Evolutionary conservation across 2,797 vertebrate species (phyloP).

Genomic region (Hirundo rustica): DNA sequence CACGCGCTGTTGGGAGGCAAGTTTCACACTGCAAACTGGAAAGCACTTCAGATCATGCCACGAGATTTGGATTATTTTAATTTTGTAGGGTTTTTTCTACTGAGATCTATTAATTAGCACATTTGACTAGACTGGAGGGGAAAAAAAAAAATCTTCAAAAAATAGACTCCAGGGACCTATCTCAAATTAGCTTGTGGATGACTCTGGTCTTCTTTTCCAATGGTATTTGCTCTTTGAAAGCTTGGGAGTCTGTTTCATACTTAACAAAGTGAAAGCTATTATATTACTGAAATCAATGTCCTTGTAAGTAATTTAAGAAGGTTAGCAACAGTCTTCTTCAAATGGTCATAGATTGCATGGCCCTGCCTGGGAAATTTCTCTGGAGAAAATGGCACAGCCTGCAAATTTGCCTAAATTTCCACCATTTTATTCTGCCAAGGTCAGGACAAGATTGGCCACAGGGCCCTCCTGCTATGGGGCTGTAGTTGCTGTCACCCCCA

Average conservation of each 20-base stretch:
- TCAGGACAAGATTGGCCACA: background rate
- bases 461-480: background rate
- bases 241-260: background rate
- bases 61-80: background rate
- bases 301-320: background rate
- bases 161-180: background rate
- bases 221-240: background rate
- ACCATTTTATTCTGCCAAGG: background rate
- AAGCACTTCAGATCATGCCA: background rate
- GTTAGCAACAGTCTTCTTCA: background rate
- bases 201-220: constrained; percentile 5
- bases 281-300: background rate
- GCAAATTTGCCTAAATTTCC: background rate
- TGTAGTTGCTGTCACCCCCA: background rate
- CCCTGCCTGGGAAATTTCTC: background rate
- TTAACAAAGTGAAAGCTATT: background rate
- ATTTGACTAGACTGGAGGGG: background rate
- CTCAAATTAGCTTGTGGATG: constrained; percentile 1
- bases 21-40: background rate
- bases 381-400: background rate
- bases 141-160: background rate
- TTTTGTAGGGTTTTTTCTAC: background rate
- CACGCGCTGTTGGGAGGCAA: background rate
- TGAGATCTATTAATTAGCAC: constrained; percentile 28
- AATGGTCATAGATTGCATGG: background rate